Evolutionary conservation across 2,797 vertebrate species (phyloP).

Genomic region (Trematomus bernacchii): DNA sequence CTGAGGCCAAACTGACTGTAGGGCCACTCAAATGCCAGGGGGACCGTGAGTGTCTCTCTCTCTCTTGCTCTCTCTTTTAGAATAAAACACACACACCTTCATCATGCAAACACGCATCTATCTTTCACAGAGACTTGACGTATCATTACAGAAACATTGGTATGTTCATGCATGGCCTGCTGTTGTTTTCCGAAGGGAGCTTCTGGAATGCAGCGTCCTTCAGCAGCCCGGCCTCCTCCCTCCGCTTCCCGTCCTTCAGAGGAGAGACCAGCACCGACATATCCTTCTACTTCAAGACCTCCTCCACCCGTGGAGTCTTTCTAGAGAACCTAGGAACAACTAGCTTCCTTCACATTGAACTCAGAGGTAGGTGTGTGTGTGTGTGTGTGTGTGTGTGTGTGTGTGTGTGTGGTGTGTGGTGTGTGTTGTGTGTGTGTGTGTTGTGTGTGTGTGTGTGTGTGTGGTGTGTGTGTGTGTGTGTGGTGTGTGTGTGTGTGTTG

Average conservation of each 20-base stretch:
- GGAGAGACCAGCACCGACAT: constrained; percentile 94
- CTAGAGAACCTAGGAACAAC: constrained; percentile 92
- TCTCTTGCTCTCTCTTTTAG: neutral
- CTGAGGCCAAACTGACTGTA: constrained; percentile 93
- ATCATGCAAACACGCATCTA: neutral
- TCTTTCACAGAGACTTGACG: neutral
- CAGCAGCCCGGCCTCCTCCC: constrained; percentile 90
- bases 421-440: too few species aligned
- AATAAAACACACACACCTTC: neutral
- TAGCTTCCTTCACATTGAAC: constrained; percentile 92
- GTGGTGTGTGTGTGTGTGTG: too few species aligned
- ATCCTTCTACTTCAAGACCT: constrained; percentile 98
- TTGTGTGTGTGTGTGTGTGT: too few species aligned
- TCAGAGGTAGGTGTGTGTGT: constrained; percentile 86
- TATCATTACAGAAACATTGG: neutral
- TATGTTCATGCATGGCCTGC: neutral
- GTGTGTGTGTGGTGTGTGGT: too few species aligned
- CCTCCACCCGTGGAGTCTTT: constrained; percentile 92
- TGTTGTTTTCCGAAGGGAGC: constrained; percentile 82
- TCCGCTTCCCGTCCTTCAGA: constrained; percentile 93
- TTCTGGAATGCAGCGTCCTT: constrained; percentile 97
- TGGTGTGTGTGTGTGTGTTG: too few species aligned
- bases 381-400: too few species aligned
- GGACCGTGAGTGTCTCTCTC: constrained; percentile 89
- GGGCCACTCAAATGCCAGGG: constrained; percentile 94